Percentiles rank a stretch among this genome's conserved stretches.
These are phyloP conservation scores for Leucopsar rothschildi DNA, from an alignment of 2,113 vertebrate genomes.

Conservation along the genomic window DNA sequence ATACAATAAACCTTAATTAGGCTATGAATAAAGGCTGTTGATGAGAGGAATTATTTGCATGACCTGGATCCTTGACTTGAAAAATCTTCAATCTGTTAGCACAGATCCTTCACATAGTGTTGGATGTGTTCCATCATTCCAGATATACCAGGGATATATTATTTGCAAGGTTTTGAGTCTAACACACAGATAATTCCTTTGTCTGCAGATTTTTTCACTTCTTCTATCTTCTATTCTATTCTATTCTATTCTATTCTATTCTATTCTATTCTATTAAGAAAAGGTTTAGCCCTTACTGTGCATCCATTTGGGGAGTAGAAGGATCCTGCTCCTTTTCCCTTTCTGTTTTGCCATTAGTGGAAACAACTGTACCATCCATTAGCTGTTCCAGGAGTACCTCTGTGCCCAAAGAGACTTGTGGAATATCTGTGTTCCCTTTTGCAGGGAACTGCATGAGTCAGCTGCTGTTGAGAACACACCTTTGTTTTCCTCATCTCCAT, in stretches of 20 bases:
- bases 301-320: not conserved
- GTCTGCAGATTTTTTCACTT: not conserved
- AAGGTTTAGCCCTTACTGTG: not conserved
- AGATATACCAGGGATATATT: not conserved
- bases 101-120: not conserved
- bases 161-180: not conserved
- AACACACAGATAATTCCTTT: not conserved
- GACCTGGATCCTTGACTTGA: conserved; percentile 66
- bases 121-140: not conserved
- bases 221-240: not conserved
- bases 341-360: not conserved
- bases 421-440: not conserved
- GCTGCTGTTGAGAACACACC: not conserved
- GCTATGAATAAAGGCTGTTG: conserved; percentile 31
- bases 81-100: conserved; percentile 29
- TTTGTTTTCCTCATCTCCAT: not conserved
- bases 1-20: not conserved
- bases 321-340: not conserved
- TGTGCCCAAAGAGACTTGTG: not conserved
- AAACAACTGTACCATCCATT: not conserved
- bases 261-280: not conserved
- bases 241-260: no score
- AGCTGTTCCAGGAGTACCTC: not conserved
- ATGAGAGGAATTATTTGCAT: conserved; percentile 1
- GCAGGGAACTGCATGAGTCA: not conserved